phyloP scores from a whole-genome alignment of 2,113 vertebrate genomes.

The Microcebus lehilahytsara region DNA sequence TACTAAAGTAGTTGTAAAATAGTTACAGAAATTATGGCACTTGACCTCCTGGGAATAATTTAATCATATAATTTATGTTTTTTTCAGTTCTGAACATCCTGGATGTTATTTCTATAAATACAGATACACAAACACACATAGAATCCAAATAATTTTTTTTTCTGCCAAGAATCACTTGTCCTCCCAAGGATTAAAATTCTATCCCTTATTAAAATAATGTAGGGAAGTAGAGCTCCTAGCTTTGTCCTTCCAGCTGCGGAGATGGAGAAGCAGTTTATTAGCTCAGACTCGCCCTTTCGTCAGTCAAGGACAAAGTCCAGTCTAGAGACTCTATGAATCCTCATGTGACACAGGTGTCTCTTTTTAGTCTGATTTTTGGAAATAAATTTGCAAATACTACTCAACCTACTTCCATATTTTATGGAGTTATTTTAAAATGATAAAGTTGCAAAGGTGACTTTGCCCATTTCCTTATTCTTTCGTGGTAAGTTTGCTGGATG shows the following conservation, averaged over 20 bases:
- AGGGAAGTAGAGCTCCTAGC: not conserved
- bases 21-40: constrained; percentile 17
- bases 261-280: not conserved
- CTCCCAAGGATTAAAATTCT: constrained; percentile 14
- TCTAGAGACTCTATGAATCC: not conserved
- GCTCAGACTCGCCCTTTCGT: not conserved
- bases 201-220: not conserved
- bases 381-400: fast-evolving
- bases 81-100: constrained; percentile 46
- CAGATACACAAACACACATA: not conserved
- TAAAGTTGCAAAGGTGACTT: constrained; percentile 1
- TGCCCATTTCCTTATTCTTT: not conserved
- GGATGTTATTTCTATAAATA: constrained; percentile 38
- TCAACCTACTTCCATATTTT: constrained; percentile 51
- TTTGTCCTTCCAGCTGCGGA: not conserved
- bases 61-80: not conserved
- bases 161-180: constrained; percentile 21
- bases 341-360: not conserved
- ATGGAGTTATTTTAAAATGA: constrained; percentile 30
- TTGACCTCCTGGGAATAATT: constrained; percentile 14
- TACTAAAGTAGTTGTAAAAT: not conserved
- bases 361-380: constrained; percentile 45
- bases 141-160: not conserved
- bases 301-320: not conserved
- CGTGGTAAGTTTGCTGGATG: not conserved